These are phyloP conservation scores for Temnopleurus reevesii DNA, from an alignment of 53 echinoderm and acorn worm genomes.

Conservation along the genomic window DNA sequence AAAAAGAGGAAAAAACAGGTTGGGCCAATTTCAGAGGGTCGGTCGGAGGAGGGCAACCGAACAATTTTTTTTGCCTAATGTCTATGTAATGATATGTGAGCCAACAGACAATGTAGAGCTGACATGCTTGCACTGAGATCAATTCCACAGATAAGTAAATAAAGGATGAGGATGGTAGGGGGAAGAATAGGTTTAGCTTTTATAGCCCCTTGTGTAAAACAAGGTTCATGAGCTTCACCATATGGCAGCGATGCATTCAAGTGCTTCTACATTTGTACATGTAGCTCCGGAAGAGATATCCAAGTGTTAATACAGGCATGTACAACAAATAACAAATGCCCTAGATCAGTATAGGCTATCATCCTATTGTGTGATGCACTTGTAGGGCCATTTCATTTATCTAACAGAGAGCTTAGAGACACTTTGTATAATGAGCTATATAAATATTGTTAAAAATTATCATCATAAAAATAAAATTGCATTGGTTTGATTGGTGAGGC, in stretches of 20 bases:
- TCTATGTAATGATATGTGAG: neutral
- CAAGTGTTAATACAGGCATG: neutral
- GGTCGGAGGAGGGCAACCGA: too few relatives aligned
- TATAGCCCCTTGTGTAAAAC: slow-evolving; percentile 18
- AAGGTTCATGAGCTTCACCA: slow-evolving; percentile 7
- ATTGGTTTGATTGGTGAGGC: too few relatives aligned
- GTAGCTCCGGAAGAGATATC: too few relatives aligned
- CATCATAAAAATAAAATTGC: too few relatives aligned
- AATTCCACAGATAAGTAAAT: slow-evolving; percentile 15
- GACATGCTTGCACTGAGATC: slow-evolving; percentile 8
- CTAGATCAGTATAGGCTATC: too few relatives aligned
- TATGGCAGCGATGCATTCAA: slow-evolving; percentile 5
- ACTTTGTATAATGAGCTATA: too few relatives aligned
- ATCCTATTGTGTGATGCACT: neutral
- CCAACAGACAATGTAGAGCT: neutral
- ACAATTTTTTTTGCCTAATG: neutral
- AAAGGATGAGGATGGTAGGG: neutral
- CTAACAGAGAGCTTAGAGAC: too few relatives aligned
- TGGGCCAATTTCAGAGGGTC: too few relatives aligned
- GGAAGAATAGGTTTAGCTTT: neutral
- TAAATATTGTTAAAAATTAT: too few relatives aligned
- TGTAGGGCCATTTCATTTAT: neutral
- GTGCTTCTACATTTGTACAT: neutral
- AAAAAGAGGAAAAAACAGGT: too few relatives aligned
- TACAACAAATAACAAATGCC: neutral